Evolutionary conservation across 2,888 invertebrate genomes (phyloP).

Genomic region (Stegophylla sp.): DNA sequence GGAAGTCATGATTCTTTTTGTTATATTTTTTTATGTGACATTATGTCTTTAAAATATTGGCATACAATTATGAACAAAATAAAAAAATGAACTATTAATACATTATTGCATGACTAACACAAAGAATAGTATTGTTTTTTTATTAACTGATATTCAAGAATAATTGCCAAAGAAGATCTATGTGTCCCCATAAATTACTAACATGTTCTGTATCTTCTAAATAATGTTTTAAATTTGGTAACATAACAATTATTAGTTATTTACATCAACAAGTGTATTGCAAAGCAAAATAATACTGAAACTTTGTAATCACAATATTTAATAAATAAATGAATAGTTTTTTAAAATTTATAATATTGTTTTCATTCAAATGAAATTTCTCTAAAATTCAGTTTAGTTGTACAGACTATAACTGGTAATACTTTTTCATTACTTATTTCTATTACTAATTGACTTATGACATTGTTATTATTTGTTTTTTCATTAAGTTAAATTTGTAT

Average conservation of each 20-base stretch:
- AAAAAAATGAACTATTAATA: constrained; percentile 1
- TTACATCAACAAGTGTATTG: background rate
- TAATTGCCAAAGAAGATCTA: background rate
- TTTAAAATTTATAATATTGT: background rate
- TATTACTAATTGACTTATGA: background rate
- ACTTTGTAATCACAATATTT: background rate
- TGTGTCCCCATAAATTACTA: background rate
- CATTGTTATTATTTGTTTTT: constrained; percentile 24
- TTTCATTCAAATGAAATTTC: too few relatives aligned
- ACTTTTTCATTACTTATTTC: background rate
- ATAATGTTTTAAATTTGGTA: constrained; percentile 15
- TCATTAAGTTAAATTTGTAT: background rate
- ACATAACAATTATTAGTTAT: background rate
- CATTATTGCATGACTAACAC: background rate
- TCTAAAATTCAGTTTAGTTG: background rate
- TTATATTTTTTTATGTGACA: constrained; percentile 29
- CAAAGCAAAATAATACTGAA: background rate
- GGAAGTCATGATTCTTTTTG: constrained; percentile 15
- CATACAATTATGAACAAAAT: constrained; percentile 25
- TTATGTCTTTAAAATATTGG: constrained; percentile 3
- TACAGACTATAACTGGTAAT: background rate
- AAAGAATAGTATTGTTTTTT: background rate
- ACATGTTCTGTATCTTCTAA: background rate
- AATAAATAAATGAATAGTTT: constrained; percentile 1
- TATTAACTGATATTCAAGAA: background rate